A percentile compares a stretch with the other conserved stretches of the same genome.
These are phyloP conservation scores for Eugnorisma glareosa DNA, from an alignment of 2,888 invertebrate species.

Conservation along the genomic window DNA sequence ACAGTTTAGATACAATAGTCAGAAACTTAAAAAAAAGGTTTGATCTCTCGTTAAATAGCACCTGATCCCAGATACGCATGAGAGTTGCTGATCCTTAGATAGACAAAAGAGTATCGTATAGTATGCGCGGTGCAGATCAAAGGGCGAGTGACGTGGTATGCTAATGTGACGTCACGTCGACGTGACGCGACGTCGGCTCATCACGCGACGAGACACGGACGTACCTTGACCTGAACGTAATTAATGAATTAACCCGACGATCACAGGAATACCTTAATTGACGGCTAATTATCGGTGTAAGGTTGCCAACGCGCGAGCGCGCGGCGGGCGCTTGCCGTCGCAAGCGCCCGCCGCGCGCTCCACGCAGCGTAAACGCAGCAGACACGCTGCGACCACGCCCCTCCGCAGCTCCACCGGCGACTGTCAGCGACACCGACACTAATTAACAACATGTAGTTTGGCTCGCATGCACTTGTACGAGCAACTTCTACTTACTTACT, in stretches of 20 bases:
- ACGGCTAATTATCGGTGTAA: constrained; percentile 38
- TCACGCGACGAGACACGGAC: constrained; percentile 7
- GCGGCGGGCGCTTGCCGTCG: no score
- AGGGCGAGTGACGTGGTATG: not conserved
- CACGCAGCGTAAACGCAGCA: constrained; percentile 13
- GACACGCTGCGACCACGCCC: not conserved
- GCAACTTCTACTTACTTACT: constrained; percentile 1
- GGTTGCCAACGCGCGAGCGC: constrained; percentile 13
- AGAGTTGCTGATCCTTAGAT: not conserved
- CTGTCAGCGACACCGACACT: constrained; percentile 17
- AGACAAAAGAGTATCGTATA: not conserved
- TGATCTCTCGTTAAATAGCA: not conserved
- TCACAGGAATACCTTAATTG: constrained; percentile 44
- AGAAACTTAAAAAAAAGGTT: not conserved
- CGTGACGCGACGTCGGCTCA: constrained; percentile 14
- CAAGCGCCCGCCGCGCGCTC: constrained; percentile 7
- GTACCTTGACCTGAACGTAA: constrained; percentile 25
- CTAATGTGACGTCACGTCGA: constrained; percentile 18
- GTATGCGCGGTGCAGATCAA: not conserved
- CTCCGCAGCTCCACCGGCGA: not conserved
- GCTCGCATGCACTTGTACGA: not conserved
- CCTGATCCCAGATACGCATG: not conserved
- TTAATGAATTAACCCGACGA: constrained; percentile 44
- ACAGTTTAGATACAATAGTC: not conserved
- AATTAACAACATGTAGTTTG: constrained; percentile 13